These are phyloP conservation scores for Diaperis boleti DNA, from an alignment of 2,888 invertebrate species.

Conservation along the genomic window DNA sequence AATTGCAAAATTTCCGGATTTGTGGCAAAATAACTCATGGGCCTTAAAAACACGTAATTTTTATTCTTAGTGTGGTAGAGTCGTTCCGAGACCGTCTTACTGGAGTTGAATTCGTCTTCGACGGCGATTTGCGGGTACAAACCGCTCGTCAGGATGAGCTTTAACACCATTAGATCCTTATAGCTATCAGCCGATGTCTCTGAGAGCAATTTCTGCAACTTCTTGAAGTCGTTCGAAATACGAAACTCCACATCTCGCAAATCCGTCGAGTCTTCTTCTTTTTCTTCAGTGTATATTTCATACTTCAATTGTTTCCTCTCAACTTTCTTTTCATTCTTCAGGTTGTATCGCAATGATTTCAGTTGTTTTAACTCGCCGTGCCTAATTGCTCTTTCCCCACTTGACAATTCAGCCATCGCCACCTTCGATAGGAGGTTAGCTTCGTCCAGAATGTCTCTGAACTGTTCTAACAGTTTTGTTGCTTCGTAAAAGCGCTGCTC, in stretches of 20 bases:
- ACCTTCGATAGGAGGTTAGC: slow-evolving; percentile 60
- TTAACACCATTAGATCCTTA: slow-evolving; percentile 78
- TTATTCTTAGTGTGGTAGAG: slow-evolving; percentile 89
- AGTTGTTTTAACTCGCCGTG: slow-evolving; percentile 92
- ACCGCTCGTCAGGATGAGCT: slow-evolving; percentile 89
- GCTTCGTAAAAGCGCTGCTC: slow-evolving; percentile 98
- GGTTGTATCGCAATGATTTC: slow-evolving; percentile 72
- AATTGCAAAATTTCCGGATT: slow-evolving; percentile 84
- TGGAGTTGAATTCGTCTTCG: slow-evolving; percentile 94
- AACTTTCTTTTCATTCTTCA: slow-evolving; percentile 71
- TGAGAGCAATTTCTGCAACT: slow-evolving; percentile 70
- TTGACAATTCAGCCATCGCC: slow-evolving; percentile 65
- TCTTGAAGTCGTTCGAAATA: slow-evolving; percentile 77
- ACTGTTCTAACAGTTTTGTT: slow-evolving; percentile 91
- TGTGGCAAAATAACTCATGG: slow-evolving; percentile 88
- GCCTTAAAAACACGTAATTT: slow-evolving; percentile 91
- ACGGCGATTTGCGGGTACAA: slow-evolving; percentile 96
- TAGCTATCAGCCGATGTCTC: slow-evolving; percentile 75
- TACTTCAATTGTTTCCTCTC: slow-evolving; percentile 79
- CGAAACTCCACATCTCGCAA: slow-evolving; percentile 72
- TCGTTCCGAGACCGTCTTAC: slow-evolving; percentile 84
- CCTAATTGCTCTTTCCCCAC: slow-evolving; percentile 83
- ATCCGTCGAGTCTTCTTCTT: slow-evolving; percentile 66
- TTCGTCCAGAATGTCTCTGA: slow-evolving; percentile 82
- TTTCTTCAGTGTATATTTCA: slow-evolving; percentile 76